Evolutionary conservation across 2,797 vertebrate genomes (phyloP).

Genomic region (Trachops cirrhosus): DNA sequence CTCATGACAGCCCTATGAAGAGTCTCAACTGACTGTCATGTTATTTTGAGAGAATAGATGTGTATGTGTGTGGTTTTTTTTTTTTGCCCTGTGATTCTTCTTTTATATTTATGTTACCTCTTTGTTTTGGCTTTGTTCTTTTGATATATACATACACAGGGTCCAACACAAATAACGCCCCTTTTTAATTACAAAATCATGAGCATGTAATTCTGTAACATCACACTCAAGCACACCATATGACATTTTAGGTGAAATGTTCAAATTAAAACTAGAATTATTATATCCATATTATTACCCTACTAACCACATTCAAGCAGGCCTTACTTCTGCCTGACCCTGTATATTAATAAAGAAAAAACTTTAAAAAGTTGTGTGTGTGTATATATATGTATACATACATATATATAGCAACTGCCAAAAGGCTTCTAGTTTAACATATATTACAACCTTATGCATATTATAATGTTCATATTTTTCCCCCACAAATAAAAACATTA

Average conservation of each 20-base stretch:
- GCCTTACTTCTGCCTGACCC: no score
- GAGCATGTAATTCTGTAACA: no score
- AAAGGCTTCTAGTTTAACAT: background rate
- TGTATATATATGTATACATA: background rate
- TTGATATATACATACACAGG: background rate
- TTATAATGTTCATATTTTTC: background rate
- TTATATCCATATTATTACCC: no score
- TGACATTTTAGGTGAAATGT: no score
- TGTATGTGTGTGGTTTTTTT: background rate
- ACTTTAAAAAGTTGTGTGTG: background rate
- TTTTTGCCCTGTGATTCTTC: slow-evolving; percentile 20
- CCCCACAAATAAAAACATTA: background rate
- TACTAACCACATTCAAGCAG: no score
- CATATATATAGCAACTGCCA: background rate
- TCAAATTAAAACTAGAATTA: no score
- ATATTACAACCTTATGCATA: background rate
- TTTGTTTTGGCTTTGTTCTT: slow-evolving; percentile 35
- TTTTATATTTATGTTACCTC: background rate
- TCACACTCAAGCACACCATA: no score
- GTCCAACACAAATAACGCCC: no score
- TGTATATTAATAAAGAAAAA: background rate
- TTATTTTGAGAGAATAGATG: slow-evolving; percentile 3
- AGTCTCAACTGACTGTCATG: background rate
- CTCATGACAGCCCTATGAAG: background rate
- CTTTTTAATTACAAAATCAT: no score